Percentiles rank a stretch among this genome's conserved stretches.
phyloP scores from a whole-genome alignment of 2,113 vertebrate genomes.

The Ochotona curzoniae region DNA sequence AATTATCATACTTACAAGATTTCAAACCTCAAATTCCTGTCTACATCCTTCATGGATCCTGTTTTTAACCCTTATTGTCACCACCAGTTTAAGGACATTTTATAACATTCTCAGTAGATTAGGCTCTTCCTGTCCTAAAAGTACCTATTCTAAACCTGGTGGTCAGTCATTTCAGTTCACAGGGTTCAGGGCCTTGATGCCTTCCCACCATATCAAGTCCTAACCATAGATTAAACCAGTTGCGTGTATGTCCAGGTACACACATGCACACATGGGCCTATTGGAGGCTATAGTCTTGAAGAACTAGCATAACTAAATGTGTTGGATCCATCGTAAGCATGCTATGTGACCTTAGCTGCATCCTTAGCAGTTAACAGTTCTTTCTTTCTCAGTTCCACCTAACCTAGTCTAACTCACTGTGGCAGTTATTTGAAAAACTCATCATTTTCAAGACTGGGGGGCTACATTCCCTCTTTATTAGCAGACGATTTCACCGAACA shows the following conservation, averaged over 20 bases:
- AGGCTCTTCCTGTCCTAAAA: constrained; percentile 40
- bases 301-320: constrained; percentile 34
- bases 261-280: neutral
- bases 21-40: constrained; percentile 2
- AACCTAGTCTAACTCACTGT: neutral
- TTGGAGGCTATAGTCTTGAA: constrained; percentile 6
- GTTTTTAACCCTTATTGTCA: neutral
- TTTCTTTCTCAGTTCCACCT: constrained; percentile 35
- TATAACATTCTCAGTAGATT: constrained; percentile 24
- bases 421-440: constrained; percentile 24
- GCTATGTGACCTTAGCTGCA: neutral
- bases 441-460: constrained; percentile 49
- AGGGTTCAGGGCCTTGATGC: neutral
- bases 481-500: constrained; percentile 44
- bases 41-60: constrained; percentile 43
- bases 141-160: neutral
- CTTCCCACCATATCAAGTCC: neutral
- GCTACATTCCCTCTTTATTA: constrained; percentile 33
- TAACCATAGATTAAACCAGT: constrained; percentile 16
- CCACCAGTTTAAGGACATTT: constrained; percentile 18
- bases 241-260: too few species aligned
- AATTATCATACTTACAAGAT: constrained; percentile 48
- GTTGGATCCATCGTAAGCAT: constrained; percentile 3
- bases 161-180: constrained; percentile 35
- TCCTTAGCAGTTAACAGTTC: neutral